Percentiles rank a stretch among this genome's conserved stretches.
Conservation (phyloP, 1,140 invertebrate species). For the Rhagoletis zephyria region DNA sequence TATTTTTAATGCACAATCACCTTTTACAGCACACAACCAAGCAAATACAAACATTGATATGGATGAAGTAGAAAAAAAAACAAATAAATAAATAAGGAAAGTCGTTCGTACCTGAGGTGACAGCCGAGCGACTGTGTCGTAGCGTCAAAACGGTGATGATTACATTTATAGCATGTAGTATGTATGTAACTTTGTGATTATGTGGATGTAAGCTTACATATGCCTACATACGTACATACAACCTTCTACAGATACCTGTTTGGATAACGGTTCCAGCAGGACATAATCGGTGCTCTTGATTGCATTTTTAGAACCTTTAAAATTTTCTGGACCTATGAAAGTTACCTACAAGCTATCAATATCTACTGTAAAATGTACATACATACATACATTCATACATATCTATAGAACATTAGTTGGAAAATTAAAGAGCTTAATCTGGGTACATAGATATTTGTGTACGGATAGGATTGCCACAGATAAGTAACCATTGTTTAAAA, state of each 20-base stretch:
- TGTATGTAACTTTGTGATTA: not conserved
- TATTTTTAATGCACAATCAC: constrained; percentile 46
- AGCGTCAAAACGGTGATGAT: constrained; percentile 22
- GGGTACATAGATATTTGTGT: too few species aligned
- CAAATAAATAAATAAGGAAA: not conserved
- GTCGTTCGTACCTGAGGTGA: not conserved
- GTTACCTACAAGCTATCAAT: too few species aligned
- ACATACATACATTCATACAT: too few species aligned
- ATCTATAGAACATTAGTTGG: too few species aligned
- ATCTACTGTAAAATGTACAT: too few species aligned
- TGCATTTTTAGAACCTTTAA: too few species aligned
- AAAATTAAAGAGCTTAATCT: too few species aligned
- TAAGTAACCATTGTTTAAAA: too few species aligned
- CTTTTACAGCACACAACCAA: not conserved
- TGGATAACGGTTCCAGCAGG: not conserved
- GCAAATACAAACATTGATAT: not conserved
- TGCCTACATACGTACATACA: too few species aligned
- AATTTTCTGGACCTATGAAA: too few species aligned
- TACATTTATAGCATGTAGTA: not conserved
- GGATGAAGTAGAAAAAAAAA: not conserved
- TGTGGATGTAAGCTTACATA: not conserved
- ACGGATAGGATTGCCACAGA: too few species aligned
- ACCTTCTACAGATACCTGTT: not conserved
- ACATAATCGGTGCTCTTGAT: not conserved
- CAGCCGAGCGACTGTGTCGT: not conserved